Percentiles rank a stretch among this genome's conserved stretches.
phyloP scores from a whole-genome alignment of 2,797 vertebrate species.

The Myotis myotis region DNA sequence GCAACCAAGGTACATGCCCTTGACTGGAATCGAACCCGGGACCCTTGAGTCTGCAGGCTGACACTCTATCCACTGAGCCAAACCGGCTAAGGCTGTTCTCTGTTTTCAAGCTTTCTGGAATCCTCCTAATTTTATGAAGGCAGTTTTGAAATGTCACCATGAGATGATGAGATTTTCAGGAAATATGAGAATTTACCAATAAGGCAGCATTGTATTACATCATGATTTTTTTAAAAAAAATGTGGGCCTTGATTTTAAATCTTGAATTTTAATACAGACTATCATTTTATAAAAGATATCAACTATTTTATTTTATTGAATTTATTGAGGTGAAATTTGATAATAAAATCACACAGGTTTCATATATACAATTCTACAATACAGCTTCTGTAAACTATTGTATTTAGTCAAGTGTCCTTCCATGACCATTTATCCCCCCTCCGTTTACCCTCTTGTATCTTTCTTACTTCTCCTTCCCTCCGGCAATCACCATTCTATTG shows the following conservation, averaged over 20 bases:
- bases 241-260: neutral
- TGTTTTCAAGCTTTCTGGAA: constrained; percentile 52
- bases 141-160: constrained; percentile 51
- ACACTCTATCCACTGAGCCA: too few species aligned
- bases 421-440: neutral
- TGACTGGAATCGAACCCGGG: too few species aligned
- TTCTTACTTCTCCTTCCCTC: neutral
- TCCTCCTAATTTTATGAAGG: constrained; percentile 59
- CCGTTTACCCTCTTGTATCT: neutral
- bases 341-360: neutral
- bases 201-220: neutral
- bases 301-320: neutral
- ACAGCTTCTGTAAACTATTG: neutral
- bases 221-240: neutral
- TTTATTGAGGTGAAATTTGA: neutral
- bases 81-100: neutral
- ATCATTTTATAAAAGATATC: constrained; percentile 8
- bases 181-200: constrained; percentile 55
- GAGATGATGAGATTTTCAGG: constrained; percentile 24
- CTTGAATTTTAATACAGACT: neutral
- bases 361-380: neutral
- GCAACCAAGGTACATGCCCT: too few species aligned
- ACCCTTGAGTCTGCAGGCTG: too few species aligned
- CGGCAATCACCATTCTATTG: neutral
- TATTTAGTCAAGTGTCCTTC: neutral